Evolutionary conservation across 2,888 invertebrate genomes (phyloP).

Genomic region (Agriopis leucophaearia): DNA sequence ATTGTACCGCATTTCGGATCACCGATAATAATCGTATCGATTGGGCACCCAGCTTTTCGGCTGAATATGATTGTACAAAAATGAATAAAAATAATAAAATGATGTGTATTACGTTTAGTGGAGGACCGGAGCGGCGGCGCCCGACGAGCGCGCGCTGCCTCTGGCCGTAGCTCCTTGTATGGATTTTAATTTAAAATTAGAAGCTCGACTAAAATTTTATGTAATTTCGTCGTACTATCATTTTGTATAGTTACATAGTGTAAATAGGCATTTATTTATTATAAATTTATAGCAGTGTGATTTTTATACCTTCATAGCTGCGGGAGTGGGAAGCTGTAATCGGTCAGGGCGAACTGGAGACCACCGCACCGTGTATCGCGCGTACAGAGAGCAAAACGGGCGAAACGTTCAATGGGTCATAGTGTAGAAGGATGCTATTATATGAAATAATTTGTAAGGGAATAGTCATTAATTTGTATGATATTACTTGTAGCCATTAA

Average conservation of each 20-base stretch:
- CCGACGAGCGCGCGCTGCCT: constrained; percentile 45
- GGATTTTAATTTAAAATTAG: constrained; percentile 79
- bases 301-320: constrained; percentile 81
- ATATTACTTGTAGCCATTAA: constrained; percentile 85
- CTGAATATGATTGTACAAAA: constrained; percentile 84
- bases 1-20: constrained; percentile 78
- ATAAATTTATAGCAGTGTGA: constrained; percentile 85
- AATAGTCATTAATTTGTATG: constrained; percentile 87
- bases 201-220: constrained; percentile 81
- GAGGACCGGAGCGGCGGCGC: constrained; percentile 54
- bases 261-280: constrained; percentile 87
- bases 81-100: constrained; percentile 72
- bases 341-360: constrained; percentile 77
- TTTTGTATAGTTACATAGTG: constrained; percentile 87
- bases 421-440: constrained; percentile 85
- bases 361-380: constrained; percentile 71
- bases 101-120: constrained; percentile 77
- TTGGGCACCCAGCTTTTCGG: constrained; percentile 80
- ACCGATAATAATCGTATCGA: constrained; percentile 72
- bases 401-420: constrained; percentile 76
- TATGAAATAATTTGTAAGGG: constrained; percentile 85
- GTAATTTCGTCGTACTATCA: constrained; percentile 84
- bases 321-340: constrained; percentile 78
- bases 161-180: constrained; percentile 76
- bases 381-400: constrained; percentile 67